Percentiles rank a stretch among this genome's conserved stretches.
These are phyloP conservation scores for Strix occidentalis DNA, from an alignment of 2,797 vertebrate genomes.

Conservation along the genomic window DNA sequence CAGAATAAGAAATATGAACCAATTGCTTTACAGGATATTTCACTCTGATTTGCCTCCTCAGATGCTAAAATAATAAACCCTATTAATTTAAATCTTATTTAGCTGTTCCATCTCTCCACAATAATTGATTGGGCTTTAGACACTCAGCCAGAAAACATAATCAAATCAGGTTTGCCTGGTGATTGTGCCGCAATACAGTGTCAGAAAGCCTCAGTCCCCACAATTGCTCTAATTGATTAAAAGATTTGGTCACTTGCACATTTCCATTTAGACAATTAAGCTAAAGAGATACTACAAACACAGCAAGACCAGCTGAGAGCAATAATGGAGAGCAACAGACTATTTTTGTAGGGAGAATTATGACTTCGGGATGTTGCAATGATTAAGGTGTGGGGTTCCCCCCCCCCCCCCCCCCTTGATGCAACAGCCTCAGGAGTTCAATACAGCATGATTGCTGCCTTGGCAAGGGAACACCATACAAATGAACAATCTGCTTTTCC, in stretches of 20 bases:
- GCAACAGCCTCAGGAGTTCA: neutral
- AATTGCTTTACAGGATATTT: neutral
- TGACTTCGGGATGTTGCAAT: neutral
- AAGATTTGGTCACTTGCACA: conserved; percentile 32
- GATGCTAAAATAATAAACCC: conserved; percentile 30
- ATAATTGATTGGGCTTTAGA: conserved; percentile 21
- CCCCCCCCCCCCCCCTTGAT: neutral
- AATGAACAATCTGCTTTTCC: rapidly evolving
- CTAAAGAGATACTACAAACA: neutral
- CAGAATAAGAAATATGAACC: neutral
- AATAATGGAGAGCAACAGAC: neutral
- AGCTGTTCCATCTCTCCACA: conserved; percentile 4
- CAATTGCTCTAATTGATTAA: conserved; percentile 45
- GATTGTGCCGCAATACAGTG: neutral
- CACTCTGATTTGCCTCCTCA: neutral
- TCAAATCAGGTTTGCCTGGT: conserved; percentile 11
- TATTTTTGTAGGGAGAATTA: neutral
- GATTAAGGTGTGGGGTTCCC: neutral
- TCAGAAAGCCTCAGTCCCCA: neutral
- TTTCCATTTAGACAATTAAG: conserved; percentile 48
- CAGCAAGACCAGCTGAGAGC: neutral
- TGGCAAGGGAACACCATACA: too few species aligned
- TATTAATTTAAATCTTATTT: conserved; percentile 51
- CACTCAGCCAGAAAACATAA: conserved; percentile 1
- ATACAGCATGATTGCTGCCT: neutral